Evolutionary conservation across 2,797 vertebrate species (phyloP).

Genomic region (Leucoraja ocellata): DNA sequence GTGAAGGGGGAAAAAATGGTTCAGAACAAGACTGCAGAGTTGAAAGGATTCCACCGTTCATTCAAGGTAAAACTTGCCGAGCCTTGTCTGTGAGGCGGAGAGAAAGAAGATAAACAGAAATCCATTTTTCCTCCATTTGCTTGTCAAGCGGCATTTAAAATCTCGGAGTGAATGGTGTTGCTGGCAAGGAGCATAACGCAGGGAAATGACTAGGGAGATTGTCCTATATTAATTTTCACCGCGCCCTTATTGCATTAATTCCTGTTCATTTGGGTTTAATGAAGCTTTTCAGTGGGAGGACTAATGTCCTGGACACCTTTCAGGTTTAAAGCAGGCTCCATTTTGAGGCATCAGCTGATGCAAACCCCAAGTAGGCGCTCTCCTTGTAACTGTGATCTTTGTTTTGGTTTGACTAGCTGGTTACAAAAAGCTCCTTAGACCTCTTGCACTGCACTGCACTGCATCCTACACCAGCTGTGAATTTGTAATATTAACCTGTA

Average conservation of each 20-base stretch:
- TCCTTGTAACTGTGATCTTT: not conserved
- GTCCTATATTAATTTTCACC: not conserved
- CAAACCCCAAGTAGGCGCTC: not conserved
- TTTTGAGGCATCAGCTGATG: not conserved
- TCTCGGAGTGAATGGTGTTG: not conserved
- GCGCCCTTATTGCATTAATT: not conserved
- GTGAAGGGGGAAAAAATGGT: slow-evolving; percentile 64
- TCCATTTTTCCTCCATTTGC: not conserved
- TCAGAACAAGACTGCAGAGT: slow-evolving; percentile 83
- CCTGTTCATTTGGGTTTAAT: not conserved
- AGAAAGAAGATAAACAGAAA: too few species aligned
- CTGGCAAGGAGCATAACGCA: too few species aligned
- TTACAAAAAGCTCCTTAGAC: not conserved
- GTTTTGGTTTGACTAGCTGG: not conserved
- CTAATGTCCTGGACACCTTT: not conserved
- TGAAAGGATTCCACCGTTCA: slow-evolving; percentile 84
- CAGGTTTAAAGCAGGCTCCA: not conserved
- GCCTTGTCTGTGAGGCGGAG: not conserved
- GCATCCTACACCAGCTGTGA: slow-evolving; percentile 29
- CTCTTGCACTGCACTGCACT: not conserved
- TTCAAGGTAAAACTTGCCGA: slow-evolving; percentile 71
- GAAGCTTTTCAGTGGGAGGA: too few species aligned
- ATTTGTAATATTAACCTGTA: slow-evolving; percentile 21
- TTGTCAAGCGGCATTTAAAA: not conserved
- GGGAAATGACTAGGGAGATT: too few species aligned